A percentile compares a stretch with the other conserved stretches of the same genome.
Conservation (phyloP, 2,113 vertebrate genomes). For the Podiceps cristatus region DNA sequence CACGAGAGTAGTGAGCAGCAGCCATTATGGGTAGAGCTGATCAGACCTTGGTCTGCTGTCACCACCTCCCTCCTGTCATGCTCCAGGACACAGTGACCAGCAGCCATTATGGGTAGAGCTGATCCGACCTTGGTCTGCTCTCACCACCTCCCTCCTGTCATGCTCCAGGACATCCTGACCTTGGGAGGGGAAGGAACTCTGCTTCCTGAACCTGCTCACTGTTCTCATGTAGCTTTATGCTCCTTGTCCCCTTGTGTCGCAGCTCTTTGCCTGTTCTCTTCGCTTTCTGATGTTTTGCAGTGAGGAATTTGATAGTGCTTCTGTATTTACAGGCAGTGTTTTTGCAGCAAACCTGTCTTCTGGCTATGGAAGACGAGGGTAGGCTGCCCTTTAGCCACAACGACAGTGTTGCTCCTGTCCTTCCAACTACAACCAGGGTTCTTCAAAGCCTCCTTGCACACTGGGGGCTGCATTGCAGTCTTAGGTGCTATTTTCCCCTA, state of each 20-base stretch:
- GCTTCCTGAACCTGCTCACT: background rate
- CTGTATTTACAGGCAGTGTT: background rate
- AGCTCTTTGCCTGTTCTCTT: background rate
- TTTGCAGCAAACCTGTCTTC: background rate
- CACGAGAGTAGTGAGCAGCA: background rate
- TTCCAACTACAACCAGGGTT: background rate
- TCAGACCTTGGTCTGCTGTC: background rate
- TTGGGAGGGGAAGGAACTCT: background rate
- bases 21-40: background rate
- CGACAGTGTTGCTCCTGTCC: background rate
- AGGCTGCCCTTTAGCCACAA: background rate
- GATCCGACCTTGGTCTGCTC: background rate
- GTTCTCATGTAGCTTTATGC: background rate
- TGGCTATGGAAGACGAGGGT: background rate
- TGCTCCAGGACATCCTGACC: background rate
- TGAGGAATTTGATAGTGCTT: background rate
- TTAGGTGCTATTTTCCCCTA: background rate
- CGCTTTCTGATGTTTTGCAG: background rate
- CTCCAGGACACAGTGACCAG: background rate
- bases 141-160: background rate
- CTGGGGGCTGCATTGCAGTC: background rate
- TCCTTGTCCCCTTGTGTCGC: background rate
- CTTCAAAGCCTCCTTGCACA: background rate
- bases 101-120: background rate
- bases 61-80: background rate